A percentile compares a stretch with the other conserved stretches of the same genome.
Evolutionary conservation across 2,113 vertebrate genomes (phyloP).

Genomic region (Buteo buteo): DNA sequence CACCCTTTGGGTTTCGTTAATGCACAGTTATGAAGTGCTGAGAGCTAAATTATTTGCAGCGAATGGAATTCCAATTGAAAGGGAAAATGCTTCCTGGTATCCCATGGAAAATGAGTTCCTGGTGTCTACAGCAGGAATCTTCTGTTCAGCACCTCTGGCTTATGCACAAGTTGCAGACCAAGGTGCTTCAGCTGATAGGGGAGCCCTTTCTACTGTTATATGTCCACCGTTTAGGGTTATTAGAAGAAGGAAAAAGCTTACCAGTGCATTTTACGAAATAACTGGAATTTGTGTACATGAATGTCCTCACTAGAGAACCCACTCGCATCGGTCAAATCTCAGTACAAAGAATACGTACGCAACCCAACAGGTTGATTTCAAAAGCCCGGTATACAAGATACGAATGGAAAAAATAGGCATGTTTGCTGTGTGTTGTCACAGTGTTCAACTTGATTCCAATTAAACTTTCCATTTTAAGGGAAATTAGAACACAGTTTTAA

Average conservation of each 20-base stretch:
- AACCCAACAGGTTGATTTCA: constrained; percentile 7
- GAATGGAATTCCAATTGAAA: not conserved
- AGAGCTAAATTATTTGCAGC: not conserved
- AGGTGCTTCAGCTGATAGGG: not conserved
- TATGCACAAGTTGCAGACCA: not conserved
- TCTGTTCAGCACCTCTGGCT: not conserved
- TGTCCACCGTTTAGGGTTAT: not conserved
- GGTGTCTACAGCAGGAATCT: not conserved
- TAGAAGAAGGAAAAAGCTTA: not conserved
- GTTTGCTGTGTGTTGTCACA: not conserved
- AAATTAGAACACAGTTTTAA: not conserved
- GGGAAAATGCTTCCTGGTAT: not conserved
- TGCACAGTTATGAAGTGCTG: not conserved
- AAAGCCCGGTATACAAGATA: not conserved
- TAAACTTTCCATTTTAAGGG: constrained; percentile 7
- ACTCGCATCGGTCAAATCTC: not conserved
- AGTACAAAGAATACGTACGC: not conserved
- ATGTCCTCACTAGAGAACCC: constrained; percentile 3
- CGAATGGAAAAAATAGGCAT: not conserved
- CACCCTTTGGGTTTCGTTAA: not conserved
- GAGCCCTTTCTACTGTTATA: not conserved
- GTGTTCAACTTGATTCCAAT: constrained; percentile 16
- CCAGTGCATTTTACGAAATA: not conserved
- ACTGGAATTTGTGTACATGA: not conserved
- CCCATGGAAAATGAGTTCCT: not conserved